A percentile compares a stretch with the other conserved stretches of the same genome.
Evolutionary conservation across 2,797 vertebrate species (phyloP).

Genomic region (Dicrostonyx torquatus): DNA sequence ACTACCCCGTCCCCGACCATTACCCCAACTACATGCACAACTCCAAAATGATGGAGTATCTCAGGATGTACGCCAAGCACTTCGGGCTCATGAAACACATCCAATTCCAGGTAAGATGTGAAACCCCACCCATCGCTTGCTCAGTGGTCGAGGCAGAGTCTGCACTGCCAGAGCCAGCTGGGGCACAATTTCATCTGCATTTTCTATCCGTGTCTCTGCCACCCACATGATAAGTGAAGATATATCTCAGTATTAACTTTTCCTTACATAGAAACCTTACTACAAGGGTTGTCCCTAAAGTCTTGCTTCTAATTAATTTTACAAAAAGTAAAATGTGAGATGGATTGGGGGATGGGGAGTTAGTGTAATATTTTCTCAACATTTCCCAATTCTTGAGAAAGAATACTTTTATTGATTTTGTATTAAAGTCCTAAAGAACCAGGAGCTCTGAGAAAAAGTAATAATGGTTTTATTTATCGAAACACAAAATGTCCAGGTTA

Average conservation of each 20-base stretch:
- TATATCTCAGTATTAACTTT: not conserved
- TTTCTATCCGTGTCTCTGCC: not conserved
- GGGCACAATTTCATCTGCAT: not conserved
- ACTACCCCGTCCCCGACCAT: conserved; percentile 91
- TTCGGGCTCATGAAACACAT: conserved; percentile 89
- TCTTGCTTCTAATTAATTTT: not conserved
- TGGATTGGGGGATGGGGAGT: no score
- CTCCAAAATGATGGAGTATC: conserved; percentile 89
- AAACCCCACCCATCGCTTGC: not conserved
- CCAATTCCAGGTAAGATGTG: conserved; percentile 85
- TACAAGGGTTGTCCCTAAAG: not conserved
- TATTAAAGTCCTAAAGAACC: not conserved
- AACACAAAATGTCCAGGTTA: not conserved
- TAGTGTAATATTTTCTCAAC: not conserved
- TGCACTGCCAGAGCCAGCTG: no score
- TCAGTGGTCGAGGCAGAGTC: not conserved
- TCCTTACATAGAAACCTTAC: no score
- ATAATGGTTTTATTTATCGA: not conserved
- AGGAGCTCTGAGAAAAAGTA: not conserved
- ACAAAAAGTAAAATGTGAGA: not conserved
- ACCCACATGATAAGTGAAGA: not conserved
- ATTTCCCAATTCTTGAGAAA: not conserved
- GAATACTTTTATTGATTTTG: not conserved
- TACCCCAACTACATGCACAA: conserved; percentile 93
- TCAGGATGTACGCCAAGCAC: conserved; percentile 87